These are phyloP conservation scores for Nowickia ferox DNA, from an alignment of 2,888 invertebrate genomes.

Conservation along the genomic window DNA sequence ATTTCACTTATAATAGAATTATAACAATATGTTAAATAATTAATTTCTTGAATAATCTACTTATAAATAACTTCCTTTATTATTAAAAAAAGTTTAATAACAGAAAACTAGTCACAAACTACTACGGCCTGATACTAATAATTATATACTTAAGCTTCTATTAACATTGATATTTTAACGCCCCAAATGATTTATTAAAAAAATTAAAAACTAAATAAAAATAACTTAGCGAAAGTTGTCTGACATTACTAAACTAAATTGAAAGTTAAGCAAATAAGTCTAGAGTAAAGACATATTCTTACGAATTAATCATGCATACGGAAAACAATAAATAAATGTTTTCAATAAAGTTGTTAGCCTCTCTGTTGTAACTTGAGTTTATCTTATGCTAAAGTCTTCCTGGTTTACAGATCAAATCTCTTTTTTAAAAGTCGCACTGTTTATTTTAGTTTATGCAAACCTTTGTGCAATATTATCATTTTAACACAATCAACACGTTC, in stretches of 20 bases:
- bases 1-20: too few relatives aligned
- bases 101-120: too few relatives aligned
- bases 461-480: conserved; percentile 57
- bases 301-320: neutral
- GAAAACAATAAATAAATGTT: conserved; percentile 2
- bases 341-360: conserved; percentile 70
- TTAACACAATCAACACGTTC: conserved; percentile 71
- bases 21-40: too few relatives aligned
- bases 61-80: too few relatives aligned
- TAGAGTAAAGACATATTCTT: neutral
- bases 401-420: conserved; percentile 48
- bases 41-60: too few relatives aligned
- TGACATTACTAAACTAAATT: neutral
- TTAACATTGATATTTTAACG: conserved; percentile 31
- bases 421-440: neutral
- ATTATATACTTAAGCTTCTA: conserved; percentile 41
- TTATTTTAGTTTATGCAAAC: conserved; percentile 20
- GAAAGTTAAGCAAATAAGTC: neutral
- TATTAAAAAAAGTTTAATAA: too few relatives aligned
- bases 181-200: conserved; percentile 46
- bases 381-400: conserved; percentile 49
- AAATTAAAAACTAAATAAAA: neutral
- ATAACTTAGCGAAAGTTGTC: too few relatives aligned
- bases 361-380: conserved; percentile 44
- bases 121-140: neutral